Evolutionary conservation across 2,113 vertebrate species (phyloP), one percentile per base, ranked within the genome.

Genomic region (Psittacus erithacus): DNA sequence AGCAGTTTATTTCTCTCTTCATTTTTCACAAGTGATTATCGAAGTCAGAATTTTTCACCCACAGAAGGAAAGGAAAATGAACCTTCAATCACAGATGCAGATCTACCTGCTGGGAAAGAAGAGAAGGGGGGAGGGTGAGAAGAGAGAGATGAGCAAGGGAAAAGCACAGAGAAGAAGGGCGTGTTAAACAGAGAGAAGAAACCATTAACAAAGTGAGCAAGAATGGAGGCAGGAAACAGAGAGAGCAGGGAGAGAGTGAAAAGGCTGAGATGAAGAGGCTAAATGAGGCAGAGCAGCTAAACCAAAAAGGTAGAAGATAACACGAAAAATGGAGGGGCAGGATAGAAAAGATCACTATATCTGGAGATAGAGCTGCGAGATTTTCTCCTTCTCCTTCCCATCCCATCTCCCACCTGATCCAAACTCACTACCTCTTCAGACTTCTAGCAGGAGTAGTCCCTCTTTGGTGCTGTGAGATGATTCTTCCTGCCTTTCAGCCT

Each of bases 21-120:
- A 98, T 97, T 97, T 98, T 96, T 98, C 97, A 96, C 95, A 93
- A 95, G 94, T 96, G 96, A 98, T 98, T 98, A 97, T 75, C 46
- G 53, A 91, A 90, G 50, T 92, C 93, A 77, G 97, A 81, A 94
- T 95, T 95, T 96, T 94, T 97, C 96, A 97, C 92, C 96, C 70
- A 92, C 91, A 88, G 93, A 95, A 97, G 92, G 94, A 97, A 97
- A 91, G 83, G 95, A 95, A 97, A 97, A 97, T 91, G 95, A 98
- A 94, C 93, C 88, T 96, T 97, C 96, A 97, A 68, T 95, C 79
- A 92, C 92, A 91, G 62, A 92, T 79, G 90, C 90, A 97, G 59
- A 89, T 88, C 85, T 49, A 90, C n/a, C 78, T 70, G 81, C 63
- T 67, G 39, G 64, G 94, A 96, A 93, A 62, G 59, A 74, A 81